Percentiles rank a stretch among this genome's conserved stretches.
Conservation (phyloP, 2,797 vertebrate species). For the Muscicapa comitata region DNA sequence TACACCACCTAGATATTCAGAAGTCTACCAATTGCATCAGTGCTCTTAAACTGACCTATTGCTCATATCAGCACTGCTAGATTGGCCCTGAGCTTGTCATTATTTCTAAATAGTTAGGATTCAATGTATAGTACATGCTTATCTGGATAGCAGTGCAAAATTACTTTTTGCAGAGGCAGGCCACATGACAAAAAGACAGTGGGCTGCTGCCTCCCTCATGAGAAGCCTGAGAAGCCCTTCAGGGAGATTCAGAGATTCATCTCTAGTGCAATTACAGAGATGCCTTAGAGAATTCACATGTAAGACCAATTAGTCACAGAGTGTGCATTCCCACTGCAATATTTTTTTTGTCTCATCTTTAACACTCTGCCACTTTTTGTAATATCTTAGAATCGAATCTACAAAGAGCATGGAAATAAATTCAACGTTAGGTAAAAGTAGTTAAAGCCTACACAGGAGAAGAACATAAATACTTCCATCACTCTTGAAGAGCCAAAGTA, state of each 20-base stretch:
- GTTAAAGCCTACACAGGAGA: background rate
- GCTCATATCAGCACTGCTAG: background rate
- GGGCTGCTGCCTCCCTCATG: background rate
- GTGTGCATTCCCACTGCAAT: background rate
- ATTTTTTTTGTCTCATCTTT: background rate
- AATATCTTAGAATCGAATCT: background rate
- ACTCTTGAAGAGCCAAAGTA: background rate
- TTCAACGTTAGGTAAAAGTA: background rate
- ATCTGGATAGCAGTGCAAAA: background rate
- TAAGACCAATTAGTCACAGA: slow-evolving; percentile 2
- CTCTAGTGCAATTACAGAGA: background rate
- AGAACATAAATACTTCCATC: background rate
- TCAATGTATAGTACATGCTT: background rate
- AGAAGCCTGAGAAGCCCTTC: background rate
- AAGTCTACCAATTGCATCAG: background rate
- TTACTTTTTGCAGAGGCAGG: background rate
- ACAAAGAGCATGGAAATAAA: background rate
- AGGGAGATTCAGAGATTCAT: background rate
- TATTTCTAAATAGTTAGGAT: background rate
- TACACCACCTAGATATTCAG: background rate
- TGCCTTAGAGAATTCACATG: background rate
- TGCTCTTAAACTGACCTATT: background rate
- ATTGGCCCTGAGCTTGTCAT: background rate
- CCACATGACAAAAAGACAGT: background rate
- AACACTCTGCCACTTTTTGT: background rate